Conservation (phyloP, 2,113 vertebrate species). For the Callithrix jacchus region DNA sequence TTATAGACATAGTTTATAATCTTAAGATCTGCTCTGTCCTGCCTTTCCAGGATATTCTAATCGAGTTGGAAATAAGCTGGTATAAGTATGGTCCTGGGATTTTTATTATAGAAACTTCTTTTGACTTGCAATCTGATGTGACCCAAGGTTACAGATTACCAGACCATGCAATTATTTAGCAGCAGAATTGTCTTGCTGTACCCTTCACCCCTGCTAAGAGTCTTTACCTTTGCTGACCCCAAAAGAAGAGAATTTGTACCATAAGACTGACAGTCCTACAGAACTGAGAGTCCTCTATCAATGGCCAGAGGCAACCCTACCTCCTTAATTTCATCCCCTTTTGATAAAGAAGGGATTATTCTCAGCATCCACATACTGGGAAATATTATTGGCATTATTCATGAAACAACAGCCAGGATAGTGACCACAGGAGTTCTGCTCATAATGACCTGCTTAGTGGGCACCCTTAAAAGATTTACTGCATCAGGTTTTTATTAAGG, state of each 20-base stretch:
- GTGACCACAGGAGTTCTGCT: not conserved
- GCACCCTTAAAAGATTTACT: not conserved
- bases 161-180: not conserved
- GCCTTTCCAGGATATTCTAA: not conserved
- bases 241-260: not conserved
- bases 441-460: not conserved
- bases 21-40: not conserved
- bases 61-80: not conserved
- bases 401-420: not conserved
- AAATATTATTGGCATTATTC: not conserved
- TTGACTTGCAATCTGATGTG: not conserved
- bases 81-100: not conserved
- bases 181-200: not conserved
- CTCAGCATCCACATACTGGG: not conserved
- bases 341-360: not conserved
- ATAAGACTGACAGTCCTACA: not conserved
- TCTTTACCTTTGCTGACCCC: not conserved
- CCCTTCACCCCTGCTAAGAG: fast-evolving
- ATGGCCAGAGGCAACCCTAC: not conserved
- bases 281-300: not conserved
- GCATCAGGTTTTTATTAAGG: slow-evolving; percentile 10
- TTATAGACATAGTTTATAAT: not conserved
- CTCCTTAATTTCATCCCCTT: not conserved
- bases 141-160: not conserved
- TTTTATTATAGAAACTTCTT: slow-evolving; percentile 38